Percentiles rank a stretch among this genome's conserved stretches.
Conservation (phyloP, 2,888 invertebrate genomes). For the Melieria omissa region DNA sequence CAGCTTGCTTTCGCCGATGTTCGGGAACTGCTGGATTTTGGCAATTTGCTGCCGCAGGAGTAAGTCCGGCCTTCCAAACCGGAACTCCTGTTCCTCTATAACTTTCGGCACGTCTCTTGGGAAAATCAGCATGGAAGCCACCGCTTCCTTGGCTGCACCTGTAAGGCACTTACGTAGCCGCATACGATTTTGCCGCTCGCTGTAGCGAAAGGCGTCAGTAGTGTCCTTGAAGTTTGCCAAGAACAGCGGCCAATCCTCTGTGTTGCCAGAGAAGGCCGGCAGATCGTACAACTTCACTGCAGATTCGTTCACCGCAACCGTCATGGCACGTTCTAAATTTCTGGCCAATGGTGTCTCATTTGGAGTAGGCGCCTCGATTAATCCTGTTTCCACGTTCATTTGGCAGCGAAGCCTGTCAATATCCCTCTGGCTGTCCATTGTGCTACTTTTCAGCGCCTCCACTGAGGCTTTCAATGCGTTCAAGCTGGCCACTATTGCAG, state of each 20-base stretch:
- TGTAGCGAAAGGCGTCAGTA: constrained; percentile 6
- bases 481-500: background rate
- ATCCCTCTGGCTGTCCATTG: no score
- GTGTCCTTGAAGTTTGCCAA: constrained; percentile 4
- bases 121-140: constrained; percentile 29
- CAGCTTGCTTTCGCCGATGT: constrained; percentile 26
- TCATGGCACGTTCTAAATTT: no score
- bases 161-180: background rate
- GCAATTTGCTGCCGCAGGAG: constrained; percentile 30
- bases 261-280: constrained; percentile 1
- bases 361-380: background rate
- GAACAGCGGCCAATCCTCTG: constrained; percentile 9
- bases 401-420: no score
- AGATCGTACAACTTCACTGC: background rate
- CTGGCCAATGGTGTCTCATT: background rate
- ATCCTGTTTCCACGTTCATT: no score
- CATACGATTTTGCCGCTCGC: background rate
- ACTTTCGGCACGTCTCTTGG: constrained; percentile 31
- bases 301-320: background rate
- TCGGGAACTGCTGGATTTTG: constrained; percentile 29
- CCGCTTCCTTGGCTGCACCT: constrained; percentile 18
- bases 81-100: constrained; percentile 37
- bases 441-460: background rate
- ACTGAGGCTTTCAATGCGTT: constrained; percentile 1
- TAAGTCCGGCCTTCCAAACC: constrained; percentile 38